Percentiles rank a stretch among this genome's conserved stretches.
Evolutionary conservation across 2,113 vertebrate genomes (phyloP).

Genomic region (Cyanistes caeruleus): DNA sequence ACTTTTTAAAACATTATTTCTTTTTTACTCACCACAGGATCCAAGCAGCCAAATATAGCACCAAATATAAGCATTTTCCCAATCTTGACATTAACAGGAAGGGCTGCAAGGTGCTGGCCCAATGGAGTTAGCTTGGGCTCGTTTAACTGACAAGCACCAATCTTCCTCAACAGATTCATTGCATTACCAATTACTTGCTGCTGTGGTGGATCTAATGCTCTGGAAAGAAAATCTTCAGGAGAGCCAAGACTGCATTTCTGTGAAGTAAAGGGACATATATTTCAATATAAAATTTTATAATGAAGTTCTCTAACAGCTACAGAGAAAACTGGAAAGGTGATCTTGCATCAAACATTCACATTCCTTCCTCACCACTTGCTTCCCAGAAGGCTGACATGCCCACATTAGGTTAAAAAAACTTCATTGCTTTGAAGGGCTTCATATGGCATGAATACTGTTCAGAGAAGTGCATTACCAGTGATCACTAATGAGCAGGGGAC

Average conservation of each 20-base stretch:
- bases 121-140: constrained; percentile 87
- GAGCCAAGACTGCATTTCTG: constrained; percentile 95
- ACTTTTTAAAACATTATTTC: not conserved
- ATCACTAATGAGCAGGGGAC: not conserved
- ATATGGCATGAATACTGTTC: not conserved
- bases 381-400: accelerated
- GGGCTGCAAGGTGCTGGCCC: constrained; percentile 91
- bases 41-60: constrained; percentile 93
- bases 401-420: not conserved
- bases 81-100: constrained; percentile 97
- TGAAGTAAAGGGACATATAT: not conserved
- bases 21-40: constrained; percentile 85
- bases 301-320: not conserved
- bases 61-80: constrained; percentile 99
- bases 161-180: constrained; percentile 88
- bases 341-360: not conserved
- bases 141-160: constrained; percentile 87
- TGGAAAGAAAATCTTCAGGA: constrained; percentile 91
- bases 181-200: constrained; percentile 94
- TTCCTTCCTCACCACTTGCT: not conserved
- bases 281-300: not conserved
- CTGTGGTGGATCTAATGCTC: constrained; percentile 90
- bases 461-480: not conserved
- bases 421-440: not conserved
- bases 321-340: not conserved